Evolutionary conservation across 2,797 vertebrate genomes (phyloP).

Genomic region (Trachurus trachurus): DNA sequence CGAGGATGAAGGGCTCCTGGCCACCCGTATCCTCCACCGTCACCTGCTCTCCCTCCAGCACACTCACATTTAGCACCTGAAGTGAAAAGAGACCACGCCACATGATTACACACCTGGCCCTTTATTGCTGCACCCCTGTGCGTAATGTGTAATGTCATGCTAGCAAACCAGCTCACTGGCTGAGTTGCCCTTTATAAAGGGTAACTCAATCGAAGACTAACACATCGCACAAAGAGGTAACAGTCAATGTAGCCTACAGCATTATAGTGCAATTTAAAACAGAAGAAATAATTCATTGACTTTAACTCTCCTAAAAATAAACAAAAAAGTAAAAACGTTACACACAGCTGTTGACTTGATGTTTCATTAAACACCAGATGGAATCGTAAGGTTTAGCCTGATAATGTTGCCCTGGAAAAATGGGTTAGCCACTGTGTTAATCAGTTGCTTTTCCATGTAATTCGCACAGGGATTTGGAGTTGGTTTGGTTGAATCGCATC

Average conservation of each 20-base stretch:
- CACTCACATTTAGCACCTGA: slow-evolving; percentile 94
- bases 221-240: background rate
- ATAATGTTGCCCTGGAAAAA: slow-evolving; percentile 56
- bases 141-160: background rate
- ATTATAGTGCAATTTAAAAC: no score
- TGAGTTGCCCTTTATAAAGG: slow-evolving; percentile 14
- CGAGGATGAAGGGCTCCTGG: slow-evolving; percentile 89
- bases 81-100: slow-evolving; percentile 6
- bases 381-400: slow-evolving; percentile 41
- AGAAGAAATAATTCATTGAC: background rate
- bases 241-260: no score
- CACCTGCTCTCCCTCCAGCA: slow-evolving; percentile 89
- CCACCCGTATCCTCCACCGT: slow-evolving; percentile 92
- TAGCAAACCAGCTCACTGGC: background rate
- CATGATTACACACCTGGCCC: slow-evolving; percentile 20
- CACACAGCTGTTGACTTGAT: slow-evolving; percentile 39
- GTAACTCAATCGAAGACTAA: background rate
- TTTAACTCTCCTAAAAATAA: background rate
- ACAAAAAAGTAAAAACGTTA: background rate
- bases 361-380: slow-evolving; percentile 49
- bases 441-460: slow-evolving; percentile 28
- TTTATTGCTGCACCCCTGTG: background rate
- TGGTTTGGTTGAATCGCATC: slow-evolving; percentile 40
- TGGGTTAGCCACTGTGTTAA: slow-evolving; percentile 58
- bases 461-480: slow-evolving; percentile 19